Base-by-base conservation (phyloP, 2,888 invertebrate species). In the Xestia c-nigrum region DNA sequence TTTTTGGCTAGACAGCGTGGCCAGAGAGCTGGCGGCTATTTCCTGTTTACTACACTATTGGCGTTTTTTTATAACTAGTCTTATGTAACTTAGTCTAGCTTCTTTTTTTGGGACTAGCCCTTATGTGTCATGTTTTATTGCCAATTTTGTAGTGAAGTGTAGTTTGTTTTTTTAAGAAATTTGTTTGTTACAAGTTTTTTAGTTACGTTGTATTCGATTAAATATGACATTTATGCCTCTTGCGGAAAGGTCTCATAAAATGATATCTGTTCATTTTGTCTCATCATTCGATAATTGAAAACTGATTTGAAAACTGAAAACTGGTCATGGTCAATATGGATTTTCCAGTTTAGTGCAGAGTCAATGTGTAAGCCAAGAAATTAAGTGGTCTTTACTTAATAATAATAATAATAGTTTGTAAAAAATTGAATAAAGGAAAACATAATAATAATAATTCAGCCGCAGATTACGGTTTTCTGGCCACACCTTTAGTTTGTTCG, bases 41-140 rank as follows among this genome's bases (percentile, higher is more conserved):
- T 84, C 84, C 85, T 75, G 74, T 78, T 84, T 73, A 43, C 76
- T 78, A 14, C n/a, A 31, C 7, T 43, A 21, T 43, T 55, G 24
- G 16, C 10, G 0, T 40, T 40, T 64, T 50, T 14, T 38, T 31
- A 31, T 31, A 2, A 4, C 4, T 21, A 10, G 5, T 19, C 4
- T 57, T 67, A 57, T 19, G 55, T 81, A 70, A 70, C 21, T 46
- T 3, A 5, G 16, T 76, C 52, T 61, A 19, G 6, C 14, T 6
- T 43, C 3, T 31, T 43, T 43, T 16, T 47, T 19, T 64, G 4
- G 31, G 4, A 43, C 31, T 21, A 38, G 0, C 5, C 19, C 7
- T 50, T 61, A n/a, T 43, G 16, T 43, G 21, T 65, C 4, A 12
- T 67, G 19, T 43, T 40, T n/a, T 66, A 50, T 40, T 19, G 43